A percentile compares a stretch with the other conserved stretches of the same genome.
phyloP scores from a whole-genome alignment of 2,797 vertebrate species.

The Apogon talboti region DNA sequence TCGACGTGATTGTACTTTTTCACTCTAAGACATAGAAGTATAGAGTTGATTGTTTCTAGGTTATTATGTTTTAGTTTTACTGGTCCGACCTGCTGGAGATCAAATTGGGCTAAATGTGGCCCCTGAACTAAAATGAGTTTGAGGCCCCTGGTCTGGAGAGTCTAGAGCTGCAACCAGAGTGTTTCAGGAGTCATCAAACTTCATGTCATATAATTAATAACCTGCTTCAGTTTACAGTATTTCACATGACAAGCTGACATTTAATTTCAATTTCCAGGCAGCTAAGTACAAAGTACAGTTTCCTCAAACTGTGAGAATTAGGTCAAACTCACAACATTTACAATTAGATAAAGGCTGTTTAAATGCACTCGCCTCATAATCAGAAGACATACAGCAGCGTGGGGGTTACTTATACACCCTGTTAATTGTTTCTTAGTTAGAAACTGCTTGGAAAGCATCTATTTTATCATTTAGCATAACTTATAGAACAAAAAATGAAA shows the following conservation, averaged over 20 bases:
- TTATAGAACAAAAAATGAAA: slow-evolving; percentile 69
- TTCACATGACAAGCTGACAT: slow-evolving; percentile 42
- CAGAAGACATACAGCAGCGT: slow-evolving; percentile 60
- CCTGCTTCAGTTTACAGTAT: slow-evolving; percentile 42
- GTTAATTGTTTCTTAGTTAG: slow-evolving; percentile 70
- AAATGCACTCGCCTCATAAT: slow-evolving; percentile 68
- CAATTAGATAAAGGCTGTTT: slow-evolving; percentile 63
- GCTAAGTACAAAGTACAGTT: slow-evolving; percentile 55
- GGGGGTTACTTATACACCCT: slow-evolving; percentile 55
- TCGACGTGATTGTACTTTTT: no score
- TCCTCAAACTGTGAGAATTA: slow-evolving; percentile 64
- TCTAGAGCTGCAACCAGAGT: no score
- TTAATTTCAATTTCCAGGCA: slow-evolving; percentile 48
- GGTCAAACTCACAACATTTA: slow-evolving; percentile 66
- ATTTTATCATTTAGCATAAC: slow-evolving; percentile 78
- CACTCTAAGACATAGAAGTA: no score
- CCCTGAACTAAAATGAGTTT: no score
- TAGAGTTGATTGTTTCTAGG: no score
- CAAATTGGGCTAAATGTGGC: no score
- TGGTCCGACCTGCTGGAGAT: no score
- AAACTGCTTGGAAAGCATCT: slow-evolving; percentile 79
- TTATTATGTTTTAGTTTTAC: no score
- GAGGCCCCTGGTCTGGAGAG: no score
- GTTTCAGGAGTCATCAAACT: no score
- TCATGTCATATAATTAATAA: slow-evolving; percentile 53